Evolutionary conservation across 2,888 invertebrate genomes (phyloP).

Genomic region (Leptopterna dolabrata): DNA sequence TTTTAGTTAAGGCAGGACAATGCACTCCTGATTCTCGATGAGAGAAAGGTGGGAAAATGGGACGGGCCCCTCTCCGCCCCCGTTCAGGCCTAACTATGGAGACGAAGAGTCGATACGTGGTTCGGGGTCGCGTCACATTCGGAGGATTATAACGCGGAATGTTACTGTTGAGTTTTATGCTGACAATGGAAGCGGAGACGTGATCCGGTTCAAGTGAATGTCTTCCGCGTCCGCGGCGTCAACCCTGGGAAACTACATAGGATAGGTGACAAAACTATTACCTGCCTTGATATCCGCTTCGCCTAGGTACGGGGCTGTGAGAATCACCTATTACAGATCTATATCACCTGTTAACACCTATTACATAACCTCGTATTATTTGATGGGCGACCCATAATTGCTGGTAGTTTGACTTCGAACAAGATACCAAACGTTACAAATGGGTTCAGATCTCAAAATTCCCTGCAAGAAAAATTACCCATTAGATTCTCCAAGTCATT

Average conservation of each 20-base stretch:
- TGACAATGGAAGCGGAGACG: not conserved
- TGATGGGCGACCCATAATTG: too few relatives aligned
- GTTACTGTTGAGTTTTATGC: not conserved
- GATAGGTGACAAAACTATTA: too few relatives aligned
- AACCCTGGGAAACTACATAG: not conserved
- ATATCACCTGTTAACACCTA: too few relatives aligned
- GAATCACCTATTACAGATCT: too few relatives aligned
- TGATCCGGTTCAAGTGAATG: not conserved
- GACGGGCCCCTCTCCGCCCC: not conserved
- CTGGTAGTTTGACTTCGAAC: too few relatives aligned
- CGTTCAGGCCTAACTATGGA: not conserved
- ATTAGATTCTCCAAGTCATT: too few relatives aligned
- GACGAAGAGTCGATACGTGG: not conserved
- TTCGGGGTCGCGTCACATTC: not conserved
- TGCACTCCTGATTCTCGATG: not conserved
- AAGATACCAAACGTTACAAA: too few relatives aligned
- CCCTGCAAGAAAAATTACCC: too few relatives aligned
- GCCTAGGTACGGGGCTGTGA: too few relatives aligned
- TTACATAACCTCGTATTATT: too few relatives aligned
- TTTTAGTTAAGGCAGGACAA: not conserved
- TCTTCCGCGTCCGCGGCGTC: not conserved
- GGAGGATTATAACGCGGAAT: not conserved
- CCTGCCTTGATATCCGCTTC: too few relatives aligned
- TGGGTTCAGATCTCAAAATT: too few relatives aligned
- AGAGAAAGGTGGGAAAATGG: conserved; percentile 3